phyloP scores from a whole-genome alignment of 2,113 vertebrate species.

The Limnothrissa miodon region DNA sequence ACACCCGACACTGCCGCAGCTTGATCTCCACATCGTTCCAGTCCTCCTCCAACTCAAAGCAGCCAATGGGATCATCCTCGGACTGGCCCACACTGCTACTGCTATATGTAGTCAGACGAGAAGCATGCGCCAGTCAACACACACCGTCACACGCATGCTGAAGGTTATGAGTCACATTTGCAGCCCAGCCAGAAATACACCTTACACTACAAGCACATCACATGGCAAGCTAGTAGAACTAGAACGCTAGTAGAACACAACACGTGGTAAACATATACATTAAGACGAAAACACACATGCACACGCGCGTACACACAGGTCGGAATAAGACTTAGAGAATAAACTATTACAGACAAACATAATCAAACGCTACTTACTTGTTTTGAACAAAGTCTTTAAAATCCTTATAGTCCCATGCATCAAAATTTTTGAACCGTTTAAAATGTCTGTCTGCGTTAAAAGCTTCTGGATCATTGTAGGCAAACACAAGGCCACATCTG shows the following conservation, averaged over 20 bases:
- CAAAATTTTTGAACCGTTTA: slow-evolving; percentile 84
- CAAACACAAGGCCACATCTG: slow-evolving; percentile 91
- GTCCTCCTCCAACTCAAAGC: slow-evolving; percentile 96
- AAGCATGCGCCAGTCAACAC: background rate
- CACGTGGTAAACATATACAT: background rate
- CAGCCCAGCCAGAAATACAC: background rate
- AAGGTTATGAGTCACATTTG: background rate
- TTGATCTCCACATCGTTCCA: slow-evolving; percentile 95
- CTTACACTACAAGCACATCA: background rate
- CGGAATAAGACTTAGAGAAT: background rate
- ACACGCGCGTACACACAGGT: too few species aligned
- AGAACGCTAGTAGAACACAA: too few species aligned
- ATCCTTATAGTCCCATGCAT: slow-evolving; percentile 84
- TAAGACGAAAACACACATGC: background rate
- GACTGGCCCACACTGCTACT: slow-evolving; percentile 59
- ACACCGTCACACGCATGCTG: background rate
- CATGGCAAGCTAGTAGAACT: background rate
- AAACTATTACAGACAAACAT: too few species aligned
- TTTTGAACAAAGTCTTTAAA: slow-evolving; percentile 86
- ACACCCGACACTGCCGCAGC: slow-evolving; percentile 84
- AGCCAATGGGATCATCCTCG: slow-evolving; percentile 90
- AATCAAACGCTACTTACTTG: slow-evolving; percentile 68
- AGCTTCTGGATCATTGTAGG: slow-evolving; percentile 77
- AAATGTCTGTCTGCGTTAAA: slow-evolving; percentile 95
- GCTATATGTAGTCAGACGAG: background rate